phyloP scores from a whole-genome alignment of 2,797 vertebrate species.

The Limosa lapponica region DNA sequence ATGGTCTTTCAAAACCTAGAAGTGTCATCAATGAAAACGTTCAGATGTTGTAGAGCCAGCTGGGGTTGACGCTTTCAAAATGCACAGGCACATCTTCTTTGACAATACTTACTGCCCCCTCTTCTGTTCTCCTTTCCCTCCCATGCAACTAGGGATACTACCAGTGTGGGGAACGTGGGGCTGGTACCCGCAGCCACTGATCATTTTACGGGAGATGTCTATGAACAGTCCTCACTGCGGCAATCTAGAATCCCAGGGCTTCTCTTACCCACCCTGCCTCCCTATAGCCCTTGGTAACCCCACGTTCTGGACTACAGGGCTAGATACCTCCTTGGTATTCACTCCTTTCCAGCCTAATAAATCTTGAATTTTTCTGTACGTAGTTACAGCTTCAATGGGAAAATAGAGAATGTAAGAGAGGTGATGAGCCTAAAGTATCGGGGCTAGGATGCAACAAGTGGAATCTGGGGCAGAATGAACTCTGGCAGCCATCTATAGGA shows the following conservation, averaged over 20 bases:
- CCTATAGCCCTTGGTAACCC: background rate
- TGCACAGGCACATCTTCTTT: background rate
- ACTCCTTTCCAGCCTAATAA: background rate
- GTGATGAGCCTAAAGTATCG: background rate
- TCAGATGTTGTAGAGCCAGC: background rate
- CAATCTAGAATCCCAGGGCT: background rate
- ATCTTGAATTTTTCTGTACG: background rate
- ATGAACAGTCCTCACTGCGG: background rate
- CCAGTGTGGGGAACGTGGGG: background rate
- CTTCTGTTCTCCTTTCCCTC: background rate
- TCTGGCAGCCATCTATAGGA: background rate
- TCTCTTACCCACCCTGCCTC: background rate
- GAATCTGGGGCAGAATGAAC: background rate
- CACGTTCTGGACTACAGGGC: background rate
- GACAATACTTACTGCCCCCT: background rate
- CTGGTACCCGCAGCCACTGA: background rate
- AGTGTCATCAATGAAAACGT: background rate
- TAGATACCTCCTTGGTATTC: background rate
- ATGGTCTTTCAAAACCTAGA: slow-evolving; percentile 77
- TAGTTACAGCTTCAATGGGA: background rate
- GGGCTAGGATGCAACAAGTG: background rate
- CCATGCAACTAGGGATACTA: background rate
- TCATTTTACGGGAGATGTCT: background rate
- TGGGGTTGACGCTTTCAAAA: background rate
- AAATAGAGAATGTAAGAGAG: background rate